Evolutionary conservation across 2,888 invertebrate species (phyloP), one percentile per base, ranked within the genome.

Genomic region (Oxyscelio sp.): DNA sequence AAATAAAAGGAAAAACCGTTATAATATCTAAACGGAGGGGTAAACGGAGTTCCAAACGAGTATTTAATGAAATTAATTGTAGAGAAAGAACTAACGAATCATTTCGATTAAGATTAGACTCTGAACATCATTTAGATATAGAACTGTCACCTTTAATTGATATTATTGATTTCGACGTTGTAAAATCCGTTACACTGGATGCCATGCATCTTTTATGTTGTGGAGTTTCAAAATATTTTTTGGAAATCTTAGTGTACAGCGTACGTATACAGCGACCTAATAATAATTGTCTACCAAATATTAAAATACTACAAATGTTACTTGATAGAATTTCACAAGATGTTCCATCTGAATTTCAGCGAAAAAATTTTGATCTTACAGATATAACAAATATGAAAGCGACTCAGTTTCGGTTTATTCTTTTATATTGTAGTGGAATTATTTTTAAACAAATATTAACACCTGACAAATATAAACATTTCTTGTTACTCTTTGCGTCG

Each of bases 291-390:
- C 15, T 15, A n/a, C 13, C 4, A 31, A 52, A 70, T 22, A 52
- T 43, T 15, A 11, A 56, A 59, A 19, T 56, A 6, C 63, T 73
- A 27, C 65, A 58, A 38, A 21, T 9, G 3, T 4, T 22, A 40
- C 38, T 73, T 17, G 43, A 58, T 24, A 15, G 11, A 38, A 45
- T 56, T 70, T 70, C 54, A 38, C 5, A 52, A 4, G 48, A 66
- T 11, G 56, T 56, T 11, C 56, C 78, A 40, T n/a, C 40, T 4
- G 88, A 88, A 66, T 89, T 89, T 65, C 86, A 88, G 78, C 63
- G 87, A n/a, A 86, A 77, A 11, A 54, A 56, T 6, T 87, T 85
- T 38, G 85, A 86, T 85, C 66, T 75, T 19, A 0, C 11, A 11
- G 65, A 75, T 24, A 11, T 58, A 21, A n/a, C 43, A 15, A 54